Base-by-base conservation (phyloP, 2,888 invertebrate genomes). In the Andrena chrysosceles region DNA sequence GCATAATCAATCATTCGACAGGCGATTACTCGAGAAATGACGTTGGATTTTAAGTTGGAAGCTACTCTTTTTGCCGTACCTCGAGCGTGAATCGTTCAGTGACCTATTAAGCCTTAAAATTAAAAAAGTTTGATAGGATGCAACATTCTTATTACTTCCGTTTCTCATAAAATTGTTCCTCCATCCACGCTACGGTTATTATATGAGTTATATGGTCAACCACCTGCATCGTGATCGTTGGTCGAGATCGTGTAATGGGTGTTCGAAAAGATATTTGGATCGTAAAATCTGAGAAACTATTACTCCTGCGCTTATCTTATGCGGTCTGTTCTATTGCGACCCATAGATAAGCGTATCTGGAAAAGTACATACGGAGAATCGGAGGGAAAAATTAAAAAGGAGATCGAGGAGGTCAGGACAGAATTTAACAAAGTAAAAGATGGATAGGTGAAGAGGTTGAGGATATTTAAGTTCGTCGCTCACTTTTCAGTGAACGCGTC, bases 161-260 rank as follows among this genome's bases (percentile, higher is more conserved):
- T 10, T 62, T 52, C 42, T 42, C n/a, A 29, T 42, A 23, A 56
- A 62, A 75, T n/a, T n/a, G n/a, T 49, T 64, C 20, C 52, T 52
- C 16, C 52, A 20, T 35, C 33, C 56, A 56, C 26, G 29, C 2
- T 29, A 33, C 16, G 16, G 16, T 62, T 56, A 74, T 29, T 48
- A n/a, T 48, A 74, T 16, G 59, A 67, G 7, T 72, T 64, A 56
- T 59, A 49, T 48, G 68, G 13, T 48, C 23, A 48, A 59, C 6
- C 48, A 74, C 13, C 33, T 74, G 31, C 7, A 31, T n/a, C 31
- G 31, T 48, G 66, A 10, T 54, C 52, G 20, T 33, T 16, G 2
- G n/a, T 16, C n/a, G 7, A n/a, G 33, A 69, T 23, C 56, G 56
- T 26, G 10, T 26, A 26, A 56, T 56, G 26, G 10, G 4, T 56